These are phyloP conservation scores for Trichonephila clavata DNA, from an alignment of 1,140 invertebrate genomes.

Conservation along the genomic window DNA sequence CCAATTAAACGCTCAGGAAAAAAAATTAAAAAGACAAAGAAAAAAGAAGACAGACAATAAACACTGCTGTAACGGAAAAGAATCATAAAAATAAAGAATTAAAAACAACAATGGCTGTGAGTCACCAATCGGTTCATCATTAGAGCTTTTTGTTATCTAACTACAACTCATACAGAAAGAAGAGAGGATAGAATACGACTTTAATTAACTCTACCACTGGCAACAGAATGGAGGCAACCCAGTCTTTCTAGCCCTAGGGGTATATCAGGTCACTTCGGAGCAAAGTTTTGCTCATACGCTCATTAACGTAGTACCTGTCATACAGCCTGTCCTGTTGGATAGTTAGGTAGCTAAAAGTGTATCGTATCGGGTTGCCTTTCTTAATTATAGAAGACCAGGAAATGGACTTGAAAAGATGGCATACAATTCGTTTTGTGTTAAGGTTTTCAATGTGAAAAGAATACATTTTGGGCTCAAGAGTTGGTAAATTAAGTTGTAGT, in stretches of 20 bases:
- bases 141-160: slow-evolving; percentile 67
- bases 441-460: not conserved
- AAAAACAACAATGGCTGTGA: slow-evolving; percentile 61
- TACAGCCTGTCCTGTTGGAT: slow-evolving; percentile 29
- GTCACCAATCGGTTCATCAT: slow-evolving; percentile 72
- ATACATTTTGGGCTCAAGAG: not conserved
- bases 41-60: slow-evolving; percentile 52
- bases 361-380: slow-evolving; percentile 37
- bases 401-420: slow-evolving; percentile 13
- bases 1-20: slow-evolving; percentile 48
- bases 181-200: slow-evolving; percentile 7
- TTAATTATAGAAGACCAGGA: slow-evolving; percentile 45
- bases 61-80: slow-evolving; percentile 53
- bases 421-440: not conserved
- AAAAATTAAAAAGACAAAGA: not conserved
- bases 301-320: slow-evolving; percentile 56
- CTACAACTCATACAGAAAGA: slow-evolving; percentile 39
- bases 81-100: slow-evolving; percentile 51
- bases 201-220: slow-evolving; percentile 57
- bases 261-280: slow-evolving; percentile 65
- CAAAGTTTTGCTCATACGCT: slow-evolving; percentile 43
- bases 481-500: not conserved
- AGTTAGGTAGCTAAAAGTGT: slow-evolving; percentile 70
- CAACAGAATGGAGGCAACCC: slow-evolving; percentile 6
- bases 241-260: slow-evolving; percentile 32